Base-by-base conservation (phyloP, 53 echinoderm and acorn worm species). In the Echinarachnius parma region DNA sequence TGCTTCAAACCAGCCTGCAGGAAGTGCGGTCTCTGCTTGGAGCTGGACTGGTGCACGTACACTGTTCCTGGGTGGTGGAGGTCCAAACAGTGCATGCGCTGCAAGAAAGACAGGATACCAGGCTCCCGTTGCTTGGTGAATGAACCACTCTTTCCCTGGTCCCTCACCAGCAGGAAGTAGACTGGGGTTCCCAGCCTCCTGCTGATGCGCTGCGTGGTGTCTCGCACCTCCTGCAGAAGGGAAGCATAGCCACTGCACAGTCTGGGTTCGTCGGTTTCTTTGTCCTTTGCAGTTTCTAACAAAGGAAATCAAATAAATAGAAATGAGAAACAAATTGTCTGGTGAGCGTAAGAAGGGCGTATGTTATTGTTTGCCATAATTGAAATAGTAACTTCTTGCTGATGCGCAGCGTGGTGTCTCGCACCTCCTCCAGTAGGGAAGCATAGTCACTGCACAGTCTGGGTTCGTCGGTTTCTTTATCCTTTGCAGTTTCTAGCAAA, bases 1-100 rank as follows among this genome's bases (percentile, higher is more conserved):
- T 72, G 74, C 55, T 39, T 72, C 24, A 72, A 26, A 18, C 74
- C 74, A 26, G 27, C 37, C 34, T 72, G 74, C 24, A 44, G 20
- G 45, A 56, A 56, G 13, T 55, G 25, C 7, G 57, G 15, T 8
- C 18, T 37, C 28, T 18, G 26, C 20, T 27, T 72, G 37, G 33
- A 1, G 26, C 28, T 26, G 28, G 74, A 72, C 42, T 63, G 64
- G 53, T 75, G 32, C 5, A 82, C 25, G 47, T 82, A 87, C 75
- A 82, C 54, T n/a, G 87, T 78, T 35, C 75, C 61, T 20, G 78
- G 35, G 60, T 87, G 87, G 52, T 72, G 78, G 45, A 87, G 78
- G 34, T 87, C 58, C 4, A 87, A 21, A 26, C 66, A 65, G 61
- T 87, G 87, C 14, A 82, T 47, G 21, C 67, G 33, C 58, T 87